A percentile compares a stretch with the other conserved stretches of the same genome.
phyloP scores from a whole-genome alignment of 1,140 invertebrate species.

The Atta colombica region DNA sequence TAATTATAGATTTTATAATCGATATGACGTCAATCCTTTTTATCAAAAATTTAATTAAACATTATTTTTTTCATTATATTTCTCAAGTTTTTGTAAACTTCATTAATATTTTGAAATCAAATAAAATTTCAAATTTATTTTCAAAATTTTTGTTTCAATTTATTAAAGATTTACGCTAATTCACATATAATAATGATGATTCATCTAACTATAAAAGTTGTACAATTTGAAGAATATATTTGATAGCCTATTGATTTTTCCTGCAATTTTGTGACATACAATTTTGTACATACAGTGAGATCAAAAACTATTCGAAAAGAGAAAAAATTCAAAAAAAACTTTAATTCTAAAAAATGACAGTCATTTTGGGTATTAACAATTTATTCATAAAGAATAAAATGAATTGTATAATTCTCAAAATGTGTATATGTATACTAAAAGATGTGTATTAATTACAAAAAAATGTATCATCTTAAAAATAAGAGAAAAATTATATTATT shows the following conservation, averaged over 20 bases:
- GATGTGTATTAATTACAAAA: too few relatives aligned
- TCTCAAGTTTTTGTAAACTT: neutral
- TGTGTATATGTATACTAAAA: too few relatives aligned
- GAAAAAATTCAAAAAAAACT: too few relatives aligned
- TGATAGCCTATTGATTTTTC: neutral
- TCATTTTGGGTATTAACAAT: too few relatives aligned
- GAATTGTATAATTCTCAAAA: too few relatives aligned
- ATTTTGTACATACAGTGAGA: too few relatives aligned
- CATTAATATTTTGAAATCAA: neutral
- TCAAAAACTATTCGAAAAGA: too few relatives aligned
- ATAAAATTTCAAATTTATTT: neutral
- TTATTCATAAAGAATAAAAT: too few relatives aligned
- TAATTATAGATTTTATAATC: neutral
- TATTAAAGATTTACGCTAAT: neutral
- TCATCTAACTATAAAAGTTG: neutral
- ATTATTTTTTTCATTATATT: neutral
- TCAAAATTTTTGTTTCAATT: neutral
- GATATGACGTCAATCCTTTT: neutral
- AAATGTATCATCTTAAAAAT: too few relatives aligned
- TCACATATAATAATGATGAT: neutral
- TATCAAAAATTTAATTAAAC: neutral
- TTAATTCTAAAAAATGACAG: too few relatives aligned
- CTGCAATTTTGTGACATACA: slow-evolving; percentile 8
- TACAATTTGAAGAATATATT: neutral
- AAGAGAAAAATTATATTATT: too few relatives aligned